Base-by-base conservation (phyloP, 2,888 invertebrate species). In the Cryptus viduatorius region DNA sequence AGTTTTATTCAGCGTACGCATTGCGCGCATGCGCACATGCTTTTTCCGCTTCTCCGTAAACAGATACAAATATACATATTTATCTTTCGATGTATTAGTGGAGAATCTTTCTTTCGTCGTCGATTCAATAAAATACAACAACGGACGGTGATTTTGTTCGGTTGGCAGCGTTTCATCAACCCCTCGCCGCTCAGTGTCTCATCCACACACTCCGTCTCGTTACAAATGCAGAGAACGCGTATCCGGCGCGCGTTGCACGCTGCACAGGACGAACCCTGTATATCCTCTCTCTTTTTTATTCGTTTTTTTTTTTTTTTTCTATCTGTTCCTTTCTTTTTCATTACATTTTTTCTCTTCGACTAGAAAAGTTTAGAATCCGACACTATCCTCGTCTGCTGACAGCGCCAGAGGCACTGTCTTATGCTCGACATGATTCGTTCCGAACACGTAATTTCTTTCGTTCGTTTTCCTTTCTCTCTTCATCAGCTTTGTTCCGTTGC, bases 201-300 rank as follows among this genome's bases (percentile, higher is more conserved):
- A 87, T 83, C 88, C 90, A 46, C 71, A 42, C 64, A 37, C 69
- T 69, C 44, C 10, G 31, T 68, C 90, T 92, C 92, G 92, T 92
- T 93, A 91, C 90, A 91, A 90, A 93, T 93, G 92, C 93, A 92
- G 89, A 84, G 87, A 89, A 88, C 92, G 92, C 91, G 91, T 92
- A 92, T 93, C 93, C 93, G 93, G 92, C 91, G 88, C 79, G 82
- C 83, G 86, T 79, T 72, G 42, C 10, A 1, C 16, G 10, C 65
- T 37, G 50, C 37, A 31, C 76, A 53, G 71, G 48, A 79, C 68
- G 73, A 76, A 64, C 82, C 69, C 46, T 50, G 46, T 76, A 82
- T 61, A 67, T 68, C 72, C 79, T 79, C 82, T 75, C 67, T 76
- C 72, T 78, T 82, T 73, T 67, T 64, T 71, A 46, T 76, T 67